These are phyloP conservation scores for Aproaerema taeniolella DNA, from an alignment of 2,888 invertebrate genomes.

Conservation along the genomic window DNA sequence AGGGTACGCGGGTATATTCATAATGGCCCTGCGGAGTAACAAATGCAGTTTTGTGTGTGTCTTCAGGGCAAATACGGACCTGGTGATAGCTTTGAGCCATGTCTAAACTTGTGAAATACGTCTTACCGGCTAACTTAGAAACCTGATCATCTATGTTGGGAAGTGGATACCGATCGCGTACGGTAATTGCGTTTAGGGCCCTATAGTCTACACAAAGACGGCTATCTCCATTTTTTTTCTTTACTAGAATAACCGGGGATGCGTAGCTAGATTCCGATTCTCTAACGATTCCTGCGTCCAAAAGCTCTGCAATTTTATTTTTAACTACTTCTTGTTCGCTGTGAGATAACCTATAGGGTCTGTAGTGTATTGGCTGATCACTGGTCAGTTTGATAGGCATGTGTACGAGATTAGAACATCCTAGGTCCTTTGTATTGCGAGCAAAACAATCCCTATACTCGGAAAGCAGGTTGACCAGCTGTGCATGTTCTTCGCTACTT, in stretches of 20 bases:
- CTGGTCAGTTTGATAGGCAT: too few species aligned
- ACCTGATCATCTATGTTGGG: conserved; percentile 14
- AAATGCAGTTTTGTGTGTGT: conserved; percentile 13
- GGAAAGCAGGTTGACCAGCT: too few species aligned
- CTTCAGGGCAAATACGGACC: conserved; percentile 3
- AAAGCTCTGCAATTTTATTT: too few species aligned
- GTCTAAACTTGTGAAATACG: conserved; percentile 10
- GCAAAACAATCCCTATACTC: too few species aligned
- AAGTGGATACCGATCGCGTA: conserved; percentile 12
- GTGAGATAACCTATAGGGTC: too few species aligned
- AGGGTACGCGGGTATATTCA: conserved; percentile 12
- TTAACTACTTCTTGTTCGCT: too few species aligned
- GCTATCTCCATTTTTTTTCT: conserved; percentile 7
- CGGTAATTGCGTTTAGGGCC: conserved; percentile 4
- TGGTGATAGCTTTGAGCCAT: conserved; percentile 13
- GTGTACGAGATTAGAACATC: too few species aligned
- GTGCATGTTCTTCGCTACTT: too few species aligned
- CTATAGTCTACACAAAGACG: conserved; percentile 7
- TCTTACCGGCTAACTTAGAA: conserved; percentile 10
- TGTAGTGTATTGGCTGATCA: too few species aligned
- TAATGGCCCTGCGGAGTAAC: conserved; percentile 9
- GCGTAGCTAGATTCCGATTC: conserved; percentile 22
- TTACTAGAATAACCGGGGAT: conserved; percentile 18
- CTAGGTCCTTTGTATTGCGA: too few species aligned
- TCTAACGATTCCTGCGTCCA: too few species aligned